A percentile compares a stretch with the other conserved stretches of the same genome.
phyloP scores from a whole-genome alignment of 2,113 vertebrate species.

The Leptodactylus fuscus region DNA sequence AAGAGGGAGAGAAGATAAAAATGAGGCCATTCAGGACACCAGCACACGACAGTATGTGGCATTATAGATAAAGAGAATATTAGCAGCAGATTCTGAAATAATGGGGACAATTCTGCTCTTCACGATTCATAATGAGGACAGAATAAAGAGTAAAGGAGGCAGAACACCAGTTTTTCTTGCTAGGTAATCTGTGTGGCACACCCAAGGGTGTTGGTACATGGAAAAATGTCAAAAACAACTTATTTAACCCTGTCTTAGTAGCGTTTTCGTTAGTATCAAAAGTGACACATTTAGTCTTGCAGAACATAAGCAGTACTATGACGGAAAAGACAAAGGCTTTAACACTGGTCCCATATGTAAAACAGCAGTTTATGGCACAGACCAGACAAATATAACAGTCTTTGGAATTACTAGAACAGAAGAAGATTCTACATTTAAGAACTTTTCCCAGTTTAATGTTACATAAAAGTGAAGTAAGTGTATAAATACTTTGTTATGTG shows the following conservation, averaged over 20 bases:
- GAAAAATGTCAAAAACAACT: conserved; percentile 50
- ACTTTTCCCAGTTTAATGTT: too few relatives aligned
- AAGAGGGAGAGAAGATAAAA: too few relatives aligned
- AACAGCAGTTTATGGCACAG: not conserved
- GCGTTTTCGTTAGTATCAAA: conserved; percentile 20
- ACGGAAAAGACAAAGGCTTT: not conserved
- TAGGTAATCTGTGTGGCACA: conserved; percentile 29
- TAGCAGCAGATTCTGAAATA: too few relatives aligned
- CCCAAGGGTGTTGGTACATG: conserved; percentile 39
- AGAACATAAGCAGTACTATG: not conserved
- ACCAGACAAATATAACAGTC: not conserved
- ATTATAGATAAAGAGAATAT: too few relatives aligned
- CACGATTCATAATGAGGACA: not conserved
- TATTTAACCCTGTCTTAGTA: conserved; percentile 23
- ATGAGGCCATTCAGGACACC: too few relatives aligned
- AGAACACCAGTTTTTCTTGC: conserved; percentile 45
- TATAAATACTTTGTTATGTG: too few relatives aligned
- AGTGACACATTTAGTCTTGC: not conserved
- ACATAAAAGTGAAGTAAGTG: too few relatives aligned
- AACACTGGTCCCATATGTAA: not conserved
- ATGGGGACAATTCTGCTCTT: too few relatives aligned
- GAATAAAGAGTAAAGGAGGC: not conserved
- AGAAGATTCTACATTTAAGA: too few relatives aligned
- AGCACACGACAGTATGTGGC: too few relatives aligned
- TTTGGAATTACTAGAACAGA: not conserved